phyloP scores from a whole-genome alignment of 2,797 vertebrate species.

The Linurgus olivaceus region DNA sequence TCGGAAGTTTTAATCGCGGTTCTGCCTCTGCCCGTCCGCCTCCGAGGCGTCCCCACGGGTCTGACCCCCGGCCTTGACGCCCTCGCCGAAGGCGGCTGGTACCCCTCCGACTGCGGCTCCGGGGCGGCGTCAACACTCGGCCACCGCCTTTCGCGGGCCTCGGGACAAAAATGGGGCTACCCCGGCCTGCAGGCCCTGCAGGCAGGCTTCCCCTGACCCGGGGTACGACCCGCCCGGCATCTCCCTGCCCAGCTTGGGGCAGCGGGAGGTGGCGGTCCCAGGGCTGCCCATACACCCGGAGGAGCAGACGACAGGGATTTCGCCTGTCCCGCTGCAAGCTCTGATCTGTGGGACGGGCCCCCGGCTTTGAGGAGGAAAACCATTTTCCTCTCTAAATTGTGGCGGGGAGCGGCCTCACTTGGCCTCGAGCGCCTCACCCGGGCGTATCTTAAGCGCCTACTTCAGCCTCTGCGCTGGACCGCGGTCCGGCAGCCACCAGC shows the following conservation, averaged over 20 bases:
- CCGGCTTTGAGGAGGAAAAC: neutral
- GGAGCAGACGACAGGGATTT: too few relatives aligned
- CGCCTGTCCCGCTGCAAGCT: neutral
- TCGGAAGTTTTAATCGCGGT: neutral
- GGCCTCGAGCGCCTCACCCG: neutral
- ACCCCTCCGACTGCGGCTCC: neutral
- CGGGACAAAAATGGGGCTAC: accelerated
- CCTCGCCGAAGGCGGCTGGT: neutral
- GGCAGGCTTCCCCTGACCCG: neutral
- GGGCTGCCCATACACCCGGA: neutral
- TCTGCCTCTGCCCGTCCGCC: neutral
- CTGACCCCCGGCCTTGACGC: neutral
- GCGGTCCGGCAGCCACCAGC: neutral
- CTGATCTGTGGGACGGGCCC: neutral
- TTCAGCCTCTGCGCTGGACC: neutral
- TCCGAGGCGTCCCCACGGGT: neutral
- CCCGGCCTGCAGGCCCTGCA: neutral
- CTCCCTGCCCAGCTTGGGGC: too few relatives aligned
- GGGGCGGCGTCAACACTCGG: neutral
- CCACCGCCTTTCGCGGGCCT: too few relatives aligned
- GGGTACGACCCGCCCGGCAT: neutral
- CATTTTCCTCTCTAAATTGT: neutral
- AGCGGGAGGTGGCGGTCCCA: too few relatives aligned
- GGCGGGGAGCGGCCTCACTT: neutral
- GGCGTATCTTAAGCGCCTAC: neutral